Base-by-base conservation (phyloP, 2,113 vertebrate genomes). In the Canis aureus region DNA sequence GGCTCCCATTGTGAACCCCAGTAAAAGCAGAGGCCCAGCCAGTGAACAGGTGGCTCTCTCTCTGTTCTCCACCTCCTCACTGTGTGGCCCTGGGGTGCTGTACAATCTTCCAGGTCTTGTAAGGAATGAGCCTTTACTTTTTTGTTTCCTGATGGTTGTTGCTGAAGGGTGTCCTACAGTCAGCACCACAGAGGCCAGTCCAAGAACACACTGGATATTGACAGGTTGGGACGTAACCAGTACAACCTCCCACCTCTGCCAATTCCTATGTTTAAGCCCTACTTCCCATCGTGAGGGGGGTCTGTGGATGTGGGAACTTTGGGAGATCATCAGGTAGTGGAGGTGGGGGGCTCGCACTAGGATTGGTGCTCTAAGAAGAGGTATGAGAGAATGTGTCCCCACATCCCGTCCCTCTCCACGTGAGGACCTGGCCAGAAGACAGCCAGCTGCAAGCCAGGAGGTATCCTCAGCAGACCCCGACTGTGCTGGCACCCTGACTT, bases 401-500 rank as follows among this genome's bases (percentile, higher is more conserved):
- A 78, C 4, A 8, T 60, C 32, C 27, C 10, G n/a, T 67, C 20
- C 4, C n/a, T 7, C 5, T 27, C 9, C 49, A 55, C 0, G 0
- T 6, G 73, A 23, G 15, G 22, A 35, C 84, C 49, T 5, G 27
- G n/a, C 27, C 17, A 60, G 64, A 43, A 69, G 19, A 67, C 12
- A 20, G 59, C 49, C 11, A 11, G 1, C n/a, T 25, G 27, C 79
- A 43, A 82, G 67, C 57, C 59, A 27, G 64, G 29, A 49, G 13
- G 23, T 11, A 20, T 6, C 51, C 19, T 32, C 27, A 10, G 5
- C 55, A 23, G 79, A 29, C 38, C 23, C 85, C 19, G 9, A 12
- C n/a, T 2, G 27, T 8, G 29, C 84, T 4, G 23, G 78, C 32
- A 38, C 66, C 66, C 49, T 19, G 32, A 10, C 55, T 29, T 59